Conservation (phyloP, 2,797 vertebrate genomes). For the Squalus acanthias region DNA sequence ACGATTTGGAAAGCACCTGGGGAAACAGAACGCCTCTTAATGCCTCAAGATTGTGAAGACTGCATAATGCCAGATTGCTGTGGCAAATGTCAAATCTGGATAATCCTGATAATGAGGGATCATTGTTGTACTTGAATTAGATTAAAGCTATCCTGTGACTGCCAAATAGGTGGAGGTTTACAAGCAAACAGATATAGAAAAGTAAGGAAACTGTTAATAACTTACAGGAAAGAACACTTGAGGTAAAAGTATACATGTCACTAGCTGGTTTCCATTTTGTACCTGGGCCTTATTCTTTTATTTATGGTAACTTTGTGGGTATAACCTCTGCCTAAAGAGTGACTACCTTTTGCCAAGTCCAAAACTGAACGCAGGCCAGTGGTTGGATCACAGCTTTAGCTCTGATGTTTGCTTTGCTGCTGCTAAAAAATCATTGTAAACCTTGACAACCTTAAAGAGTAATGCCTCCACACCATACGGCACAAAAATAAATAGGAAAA, state of each 20-base stretch:
- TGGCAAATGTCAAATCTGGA: not conserved
- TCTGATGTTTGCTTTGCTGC: too few relatives aligned
- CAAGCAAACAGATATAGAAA: too few relatives aligned
- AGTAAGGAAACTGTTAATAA: too few relatives aligned
- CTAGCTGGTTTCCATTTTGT: not conserved
- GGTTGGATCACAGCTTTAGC: too few relatives aligned
- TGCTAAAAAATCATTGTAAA: too few relatives aligned
- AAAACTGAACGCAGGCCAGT: too few relatives aligned
- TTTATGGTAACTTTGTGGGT: not conserved
- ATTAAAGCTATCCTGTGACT: not conserved
- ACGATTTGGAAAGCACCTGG: not conserved
- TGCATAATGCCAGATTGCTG: not conserved
- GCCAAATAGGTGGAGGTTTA: not conserved
- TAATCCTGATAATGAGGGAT: not conserved
- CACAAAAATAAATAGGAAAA: too few relatives aligned
- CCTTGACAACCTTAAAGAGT: too few relatives aligned
- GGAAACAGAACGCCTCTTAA: not conserved
- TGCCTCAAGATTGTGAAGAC: not conserved
- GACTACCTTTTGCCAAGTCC: too few relatives aligned
- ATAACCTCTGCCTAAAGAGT: too few relatives aligned
- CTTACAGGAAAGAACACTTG: too few relatives aligned
- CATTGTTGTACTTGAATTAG: not conserved
- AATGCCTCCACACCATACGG: too few relatives aligned
- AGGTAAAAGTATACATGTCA: not conserved
- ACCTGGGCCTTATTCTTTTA: not conserved